A percentile compares a stretch with the other conserved stretches of the same genome.
phyloP scores from a whole-genome alignment of 2,113 vertebrate species.

The Gobiocypris rarus region DNA sequence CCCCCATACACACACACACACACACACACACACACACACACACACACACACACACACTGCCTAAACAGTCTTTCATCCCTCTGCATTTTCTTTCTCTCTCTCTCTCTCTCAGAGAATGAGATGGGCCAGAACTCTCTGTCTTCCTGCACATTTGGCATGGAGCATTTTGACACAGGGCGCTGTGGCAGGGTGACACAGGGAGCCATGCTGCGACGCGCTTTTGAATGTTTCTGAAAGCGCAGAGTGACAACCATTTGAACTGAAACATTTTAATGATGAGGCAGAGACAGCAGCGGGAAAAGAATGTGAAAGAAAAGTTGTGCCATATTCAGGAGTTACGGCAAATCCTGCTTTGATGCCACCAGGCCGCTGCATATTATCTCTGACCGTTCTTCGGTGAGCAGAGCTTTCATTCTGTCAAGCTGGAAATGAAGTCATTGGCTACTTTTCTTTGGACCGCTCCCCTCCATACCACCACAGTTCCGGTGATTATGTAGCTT shows the following conservation, averaged over 20 bases:
- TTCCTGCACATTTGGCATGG: constrained; percentile 19
- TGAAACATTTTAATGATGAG: constrained; percentile 46
- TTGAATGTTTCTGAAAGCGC: constrained; percentile 1
- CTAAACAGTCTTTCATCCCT: not conserved
- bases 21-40: not conserved
- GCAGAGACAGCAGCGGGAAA: not conserved
- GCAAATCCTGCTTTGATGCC: constrained; percentile 25
- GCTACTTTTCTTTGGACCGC: constrained; percentile 1
- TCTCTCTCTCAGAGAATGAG: not conserved
- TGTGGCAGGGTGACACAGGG: not conserved
- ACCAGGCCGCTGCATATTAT: not conserved
- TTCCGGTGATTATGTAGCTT: constrained; percentile 36
- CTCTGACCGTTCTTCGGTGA: constrained; percentile 28
- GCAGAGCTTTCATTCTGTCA: not conserved
- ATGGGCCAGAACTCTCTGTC: constrained; percentile 27
- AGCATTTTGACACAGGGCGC: not conserved
- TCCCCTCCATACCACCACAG: constrained; percentile 29
- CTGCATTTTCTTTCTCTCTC: constrained; percentile 15
- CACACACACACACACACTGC: constrained; percentile 5
- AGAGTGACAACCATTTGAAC: constrained; percentile 33
- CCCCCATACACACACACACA: constrained; percentile 7
- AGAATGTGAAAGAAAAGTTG: not conserved
- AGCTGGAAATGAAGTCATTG: constrained; percentile 24
- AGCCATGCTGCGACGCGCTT: not conserved
- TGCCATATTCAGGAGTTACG: not conserved